Conservation (phyloP, 1,140 invertebrate genomes). For the Nomia melanderi region DNA sequence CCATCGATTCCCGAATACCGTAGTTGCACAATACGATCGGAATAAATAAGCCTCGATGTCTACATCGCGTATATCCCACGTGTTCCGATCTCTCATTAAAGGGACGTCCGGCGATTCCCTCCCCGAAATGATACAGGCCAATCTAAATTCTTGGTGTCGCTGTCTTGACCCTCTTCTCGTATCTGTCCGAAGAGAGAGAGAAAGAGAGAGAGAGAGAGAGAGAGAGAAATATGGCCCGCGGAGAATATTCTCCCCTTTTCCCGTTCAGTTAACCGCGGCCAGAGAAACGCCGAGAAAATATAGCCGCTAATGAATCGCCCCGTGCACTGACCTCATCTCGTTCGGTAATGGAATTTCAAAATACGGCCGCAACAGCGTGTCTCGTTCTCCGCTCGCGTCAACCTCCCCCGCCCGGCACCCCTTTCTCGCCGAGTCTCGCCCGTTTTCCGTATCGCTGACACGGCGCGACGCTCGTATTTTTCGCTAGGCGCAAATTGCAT, state of each 20-base stretch:
- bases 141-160: conserved; percentile 7
- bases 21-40: neutral
- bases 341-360: conserved; percentile 74
- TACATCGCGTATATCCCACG: neutral
- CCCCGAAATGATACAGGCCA: neutral
- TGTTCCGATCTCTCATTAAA: no score
- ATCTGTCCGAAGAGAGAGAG: neutral
- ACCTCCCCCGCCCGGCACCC: conserved; percentile 19
- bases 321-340: conserved; percentile 68
- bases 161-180: neutral
- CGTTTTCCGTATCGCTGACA: no score
- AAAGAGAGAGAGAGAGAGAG: no score
- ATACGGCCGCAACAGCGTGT: conserved; percentile 49
- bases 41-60: neutral
- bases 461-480: conserved; percentile 13
- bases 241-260: conserved; percentile 19
- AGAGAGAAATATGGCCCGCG: conserved; percentile 11
- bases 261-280: conserved; percentile 34
- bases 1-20: neutral
- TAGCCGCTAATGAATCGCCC: conserved; percentile 65
- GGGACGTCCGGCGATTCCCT: neutral
- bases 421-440: conserved; percentile 1
- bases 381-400: conserved; percentile 1
- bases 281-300: conserved; percentile 61
- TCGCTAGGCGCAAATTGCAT: conserved; percentile 43